Evolutionary conservation across 2,113 vertebrate genomes (phyloP).

Genomic region (Acrocephalus kingi): DNA sequence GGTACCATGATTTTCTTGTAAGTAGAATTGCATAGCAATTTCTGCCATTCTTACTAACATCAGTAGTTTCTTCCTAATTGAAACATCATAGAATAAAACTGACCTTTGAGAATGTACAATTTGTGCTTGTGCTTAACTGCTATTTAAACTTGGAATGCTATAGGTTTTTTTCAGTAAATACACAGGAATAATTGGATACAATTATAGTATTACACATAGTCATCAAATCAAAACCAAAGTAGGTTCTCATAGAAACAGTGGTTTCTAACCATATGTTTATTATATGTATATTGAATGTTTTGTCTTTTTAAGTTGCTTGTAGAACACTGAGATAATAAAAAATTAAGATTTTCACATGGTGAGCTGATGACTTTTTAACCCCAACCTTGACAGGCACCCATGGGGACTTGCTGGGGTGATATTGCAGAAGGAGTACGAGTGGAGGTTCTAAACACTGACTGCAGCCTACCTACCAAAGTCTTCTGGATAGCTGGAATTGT

Average conservation of each 20-base stretch:
- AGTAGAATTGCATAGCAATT: neutral
- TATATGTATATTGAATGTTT: neutral
- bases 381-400: constrained; percentile 82
- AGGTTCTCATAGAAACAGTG: neutral
- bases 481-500: constrained; percentile 97
- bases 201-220: neutral
- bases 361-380: constrained; percentile 37
- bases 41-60: neutral
- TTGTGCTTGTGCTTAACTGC: neutral
- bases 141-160: neutral
- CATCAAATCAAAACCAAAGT: neutral
- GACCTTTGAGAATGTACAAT: neutral
- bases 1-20: neutral
- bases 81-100: neutral
- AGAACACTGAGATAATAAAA: neutral
- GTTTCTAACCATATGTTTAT: neutral
- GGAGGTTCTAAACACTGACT: constrained; percentile 92
- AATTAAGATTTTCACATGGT: neutral
- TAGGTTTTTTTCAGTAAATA: neutral
- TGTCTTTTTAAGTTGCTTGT: neutral
- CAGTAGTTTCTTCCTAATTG: neutral
- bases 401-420: constrained; percentile 92
- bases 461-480: constrained; percentile 90
- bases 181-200: neutral
- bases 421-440: constrained; percentile 90